Evolutionary conservation across 2,888 invertebrate species (phyloP), one percentile per base, ranked within the genome.

Genomic region (Yponomeuta plumbellus): DNA sequence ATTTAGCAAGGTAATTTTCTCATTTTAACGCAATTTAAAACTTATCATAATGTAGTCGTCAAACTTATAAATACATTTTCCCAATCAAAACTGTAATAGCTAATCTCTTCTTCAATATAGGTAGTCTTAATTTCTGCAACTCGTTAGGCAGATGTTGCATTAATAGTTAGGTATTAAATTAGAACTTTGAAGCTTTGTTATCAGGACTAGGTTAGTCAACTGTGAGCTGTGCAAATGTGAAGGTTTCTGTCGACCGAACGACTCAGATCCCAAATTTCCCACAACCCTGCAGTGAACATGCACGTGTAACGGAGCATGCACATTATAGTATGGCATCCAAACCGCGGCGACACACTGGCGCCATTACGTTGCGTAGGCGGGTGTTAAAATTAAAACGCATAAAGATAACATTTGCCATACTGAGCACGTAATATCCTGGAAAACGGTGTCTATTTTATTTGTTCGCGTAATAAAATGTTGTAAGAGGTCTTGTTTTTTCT

Each of bases 301-400:
- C 44, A 17, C 13, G 17, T 17, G 17, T 52, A 17, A 13, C 44
- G 10, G 44, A 52, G 44, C 44, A 17, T 52, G 44, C 44, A 52
- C 44, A 52, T 52, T 64, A 64, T 17, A 44, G n/a, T 59, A 65
- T 65, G 39, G 34, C 21, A 59, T 58, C 88, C 84, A 86, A 86
- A 90, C 88, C 88, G 79, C 88, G 80, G 87, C 86, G 84, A 85
- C 89, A 89, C 80, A 83, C 78, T 83, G 88, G 79, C 80, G 81
- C 84, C 82, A 84, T 87, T 83, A 80, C 76, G 81, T 81, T 81
- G 78, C 82, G 82, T 80, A 65, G 20, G 57, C 65, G 78, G 85
- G 78, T 75, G 85, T 81, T 86, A 82, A 86, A 88, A 88, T 88
- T 87, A 89, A 52, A 88, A 89, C 84, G 66, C 70, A 70, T 70